Conservation (phyloP, 2,888 invertebrate genomes). For the Meteorus colon region DNA sequence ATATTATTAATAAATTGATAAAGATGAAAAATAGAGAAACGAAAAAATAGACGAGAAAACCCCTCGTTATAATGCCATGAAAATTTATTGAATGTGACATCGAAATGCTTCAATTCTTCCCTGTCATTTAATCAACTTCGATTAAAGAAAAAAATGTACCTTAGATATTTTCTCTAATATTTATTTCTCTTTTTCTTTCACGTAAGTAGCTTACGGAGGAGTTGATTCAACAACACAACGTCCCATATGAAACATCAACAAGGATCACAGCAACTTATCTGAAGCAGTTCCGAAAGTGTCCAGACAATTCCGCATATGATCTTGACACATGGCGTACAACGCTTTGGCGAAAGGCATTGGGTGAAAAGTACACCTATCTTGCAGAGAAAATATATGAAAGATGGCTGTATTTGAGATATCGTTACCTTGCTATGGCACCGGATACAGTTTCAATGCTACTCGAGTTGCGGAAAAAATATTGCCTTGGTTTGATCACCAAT, state of each 20-base stretch:
- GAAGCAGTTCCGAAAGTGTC: conserved; percentile 85
- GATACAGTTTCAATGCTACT: conserved; percentile 82
- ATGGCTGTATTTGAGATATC: conserved; percentile 88
- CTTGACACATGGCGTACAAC: conserved; percentile 86
- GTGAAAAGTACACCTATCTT: conserved; percentile 82
- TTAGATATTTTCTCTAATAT: conserved; percentile 38
- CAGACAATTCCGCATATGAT: conserved; percentile 83
- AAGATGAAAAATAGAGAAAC: neutral
- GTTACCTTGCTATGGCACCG: conserved; percentile 81
- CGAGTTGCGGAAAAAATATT: conserved; percentile 82
- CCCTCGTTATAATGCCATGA: neutral
- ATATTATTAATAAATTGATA: conserved; percentile 1
- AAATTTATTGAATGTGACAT: conserved; percentile 55
- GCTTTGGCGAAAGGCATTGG: conserved; percentile 86
- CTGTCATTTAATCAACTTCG: conserved; percentile 47
- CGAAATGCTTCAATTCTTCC: conserved; percentile 42
- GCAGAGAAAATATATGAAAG: conserved; percentile 83
- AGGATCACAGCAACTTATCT: conserved; percentile 82
- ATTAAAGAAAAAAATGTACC: conserved; percentile 31
- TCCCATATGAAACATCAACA: conserved; percentile 79
- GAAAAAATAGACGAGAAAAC: too few relatives aligned
- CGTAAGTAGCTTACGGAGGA: conserved; percentile 74
- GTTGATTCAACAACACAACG: conserved; percentile 80
- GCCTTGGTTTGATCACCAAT: conserved; percentile 88
- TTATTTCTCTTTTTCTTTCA: conserved; percentile 50